Conservation (phyloP, 2,888 invertebrate genomes). For the Lutraria lutraria region DNA sequence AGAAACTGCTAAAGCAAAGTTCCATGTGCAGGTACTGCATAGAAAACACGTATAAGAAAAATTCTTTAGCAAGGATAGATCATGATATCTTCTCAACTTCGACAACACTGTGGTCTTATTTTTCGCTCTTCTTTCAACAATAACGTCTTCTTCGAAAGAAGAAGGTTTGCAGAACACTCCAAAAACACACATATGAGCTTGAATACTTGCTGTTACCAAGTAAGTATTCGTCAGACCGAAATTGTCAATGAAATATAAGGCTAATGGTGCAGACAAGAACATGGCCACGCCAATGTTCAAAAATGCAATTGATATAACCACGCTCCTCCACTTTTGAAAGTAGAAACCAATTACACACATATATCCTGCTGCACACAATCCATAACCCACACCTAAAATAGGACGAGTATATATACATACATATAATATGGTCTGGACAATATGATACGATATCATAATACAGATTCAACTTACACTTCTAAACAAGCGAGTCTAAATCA, state of each 20-base stretch:
- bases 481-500: too few relatives aligned
- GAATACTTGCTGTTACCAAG: slow-evolving; percentile 57
- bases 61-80: slow-evolving; percentile 53
- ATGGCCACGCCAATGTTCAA: slow-evolving; percentile 64
- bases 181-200: slow-evolving; percentile 66
- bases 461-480: too few relatives aligned
- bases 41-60: slow-evolving; percentile 56
- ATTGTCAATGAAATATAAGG: slow-evolving; percentile 44
- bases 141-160: slow-evolving; percentile 52
- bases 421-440: too few relatives aligned
- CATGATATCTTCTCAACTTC: slow-evolving; percentile 46
- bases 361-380: slow-evolving; percentile 57
- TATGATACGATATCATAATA: too few relatives aligned
- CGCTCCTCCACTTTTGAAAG: slow-evolving; percentile 63
- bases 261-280: slow-evolving; percentile 66
- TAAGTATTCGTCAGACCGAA: slow-evolving; percentile 65
- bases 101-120: slow-evolving; percentile 2
- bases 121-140: slow-evolving; percentile 2
- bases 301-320: slow-evolving; percentile 54
- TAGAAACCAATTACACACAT: slow-evolving; percentile 69
- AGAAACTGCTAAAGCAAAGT: slow-evolving; percentile 56
- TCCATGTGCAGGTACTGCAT: slow-evolving; percentile 58
- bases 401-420: too few relatives aligned
- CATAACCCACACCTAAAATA: slow-evolving; percentile 69
- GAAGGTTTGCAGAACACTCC: slow-evolving; percentile 65